Evolutionary conservation across 2,888 invertebrate species (phyloP).

Genomic region (Aphodius sticticus): DNA sequence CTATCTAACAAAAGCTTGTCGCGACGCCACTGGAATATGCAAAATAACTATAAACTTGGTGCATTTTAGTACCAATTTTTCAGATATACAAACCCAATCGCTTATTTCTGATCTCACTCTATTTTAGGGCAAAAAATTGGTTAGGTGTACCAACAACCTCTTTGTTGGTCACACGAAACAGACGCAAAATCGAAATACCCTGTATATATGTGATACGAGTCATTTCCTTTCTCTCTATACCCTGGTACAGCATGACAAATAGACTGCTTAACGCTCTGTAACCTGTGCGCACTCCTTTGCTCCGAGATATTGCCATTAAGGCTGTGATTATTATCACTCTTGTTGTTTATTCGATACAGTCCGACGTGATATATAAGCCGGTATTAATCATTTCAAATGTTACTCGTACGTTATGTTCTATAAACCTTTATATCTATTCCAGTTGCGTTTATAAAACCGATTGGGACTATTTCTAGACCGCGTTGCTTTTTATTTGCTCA

Average conservation of each 20-base stretch:
- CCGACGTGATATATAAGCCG: not conserved
- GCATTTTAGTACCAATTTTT: too few relatives aligned
- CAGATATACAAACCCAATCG: too few relatives aligned
- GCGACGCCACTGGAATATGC: too few relatives aligned
- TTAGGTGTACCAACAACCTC: too few relatives aligned
- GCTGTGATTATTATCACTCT: not conserved
- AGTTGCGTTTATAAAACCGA: not conserved
- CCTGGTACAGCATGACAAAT: not conserved
- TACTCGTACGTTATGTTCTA: not conserved
- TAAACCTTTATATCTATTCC: not conserved
- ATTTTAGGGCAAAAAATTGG: too few relatives aligned
- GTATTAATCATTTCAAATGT: constrained; percentile 4
- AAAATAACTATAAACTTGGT: too few relatives aligned
- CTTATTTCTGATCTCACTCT: too few relatives aligned
- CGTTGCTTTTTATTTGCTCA: not conserved
- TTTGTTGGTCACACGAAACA: too few relatives aligned
- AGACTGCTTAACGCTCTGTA: not conserved
- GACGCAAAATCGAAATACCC: too few relatives aligned
- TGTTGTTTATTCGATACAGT: not conserved
- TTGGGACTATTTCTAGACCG: not conserved
- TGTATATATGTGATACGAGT: not conserved
- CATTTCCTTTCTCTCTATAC: not conserved
- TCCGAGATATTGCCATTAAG: not conserved
- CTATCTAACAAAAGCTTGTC: too few relatives aligned
- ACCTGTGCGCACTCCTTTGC: constrained; percentile 4